Conservation (phyloP, 2,113 vertebrate species). For the Labrus mixtus region DNA sequence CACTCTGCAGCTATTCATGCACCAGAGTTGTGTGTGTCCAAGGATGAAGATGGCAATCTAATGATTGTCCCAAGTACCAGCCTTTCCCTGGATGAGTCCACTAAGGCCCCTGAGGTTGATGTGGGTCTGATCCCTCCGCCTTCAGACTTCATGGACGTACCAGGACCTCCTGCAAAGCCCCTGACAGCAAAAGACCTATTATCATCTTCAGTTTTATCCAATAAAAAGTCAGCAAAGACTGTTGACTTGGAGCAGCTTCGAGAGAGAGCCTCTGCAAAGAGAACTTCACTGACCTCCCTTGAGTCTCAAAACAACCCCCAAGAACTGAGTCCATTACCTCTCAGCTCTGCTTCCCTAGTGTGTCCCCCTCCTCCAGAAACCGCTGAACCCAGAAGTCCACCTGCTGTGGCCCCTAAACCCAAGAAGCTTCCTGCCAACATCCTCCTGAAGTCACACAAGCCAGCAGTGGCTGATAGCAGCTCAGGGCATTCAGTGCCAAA, state of each 20-base stretch:
- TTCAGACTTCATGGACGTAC: conserved; percentile 83
- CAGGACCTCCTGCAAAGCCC: conserved; percentile 7
- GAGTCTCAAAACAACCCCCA: not conserved
- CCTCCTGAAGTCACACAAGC: conserved; percentile 86
- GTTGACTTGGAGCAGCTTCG: conserved; percentile 56
- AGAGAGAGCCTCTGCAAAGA: conserved; percentile 64
- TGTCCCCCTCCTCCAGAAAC: conserved; percentile 37
- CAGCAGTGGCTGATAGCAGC: conserved; percentile 29
- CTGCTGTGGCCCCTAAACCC: conserved; percentile 88
- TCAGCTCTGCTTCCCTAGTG: conserved; percentile 7
- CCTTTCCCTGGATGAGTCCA: not conserved
- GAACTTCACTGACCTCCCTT: conserved; percentile 7
- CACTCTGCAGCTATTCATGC: not conserved
- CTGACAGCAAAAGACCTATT: not conserved
- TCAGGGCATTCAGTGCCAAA: not conserved
- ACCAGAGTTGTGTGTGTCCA: conserved; percentile 5
- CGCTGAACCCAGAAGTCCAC: conserved; percentile 79
- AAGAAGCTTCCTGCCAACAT: conserved; percentile 92
- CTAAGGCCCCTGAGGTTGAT: conserved; percentile 22
- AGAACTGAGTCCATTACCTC: conserved; percentile 1
- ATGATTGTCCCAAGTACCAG: conserved; percentile 7
- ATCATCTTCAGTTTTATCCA: not conserved
- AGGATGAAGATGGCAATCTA: conserved; percentile 1
- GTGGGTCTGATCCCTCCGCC: conserved; percentile 80
- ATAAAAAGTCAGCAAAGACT: not conserved